Conservation (phyloP, 1,140 invertebrate species). For the Probaryconus sp. region DNA sequence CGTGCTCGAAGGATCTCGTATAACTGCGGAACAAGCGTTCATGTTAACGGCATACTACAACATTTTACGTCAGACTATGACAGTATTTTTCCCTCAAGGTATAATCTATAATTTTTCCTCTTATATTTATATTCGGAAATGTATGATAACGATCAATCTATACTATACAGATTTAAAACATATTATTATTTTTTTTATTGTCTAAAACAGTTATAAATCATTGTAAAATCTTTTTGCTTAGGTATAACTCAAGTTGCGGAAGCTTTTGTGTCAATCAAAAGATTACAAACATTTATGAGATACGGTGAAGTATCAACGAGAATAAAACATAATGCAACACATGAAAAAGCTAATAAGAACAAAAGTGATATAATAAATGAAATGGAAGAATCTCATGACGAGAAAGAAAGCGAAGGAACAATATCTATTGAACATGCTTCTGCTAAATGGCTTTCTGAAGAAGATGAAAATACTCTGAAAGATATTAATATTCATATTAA, state of each 20-base stretch:
- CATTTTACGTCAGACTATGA: slow-evolving; percentile 84
- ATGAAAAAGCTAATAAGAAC: slow-evolving; percentile 51
- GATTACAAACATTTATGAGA: slow-evolving; percentile 83
- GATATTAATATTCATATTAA: slow-evolving; percentile 81
- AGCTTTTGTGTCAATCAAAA: slow-evolving; percentile 82
- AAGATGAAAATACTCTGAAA: slow-evolving; percentile 75
- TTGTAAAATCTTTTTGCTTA: too few relatives aligned
- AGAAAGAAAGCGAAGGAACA: slow-evolving; percentile 41
- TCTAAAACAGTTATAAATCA: too few relatives aligned
- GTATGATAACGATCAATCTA: too few relatives aligned
- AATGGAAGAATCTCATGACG: slow-evolving; percentile 1
- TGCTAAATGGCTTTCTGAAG: slow-evolving; percentile 72
- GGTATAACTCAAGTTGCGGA: slow-evolving; percentile 79
- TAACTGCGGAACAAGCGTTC: slow-evolving; percentile 88
- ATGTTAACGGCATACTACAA: slow-evolving; percentile 87
- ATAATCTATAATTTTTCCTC: slow-evolving; percentile 63
- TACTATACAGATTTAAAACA: too few relatives aligned
- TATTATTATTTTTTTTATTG: too few relatives aligned
- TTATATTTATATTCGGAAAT: not conserved
- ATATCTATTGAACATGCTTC: slow-evolving; percentile 69
- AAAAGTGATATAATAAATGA: slow-evolving; percentile 3
- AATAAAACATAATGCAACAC: slow-evolving; percentile 13
- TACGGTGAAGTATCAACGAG: slow-evolving; percentile 78
- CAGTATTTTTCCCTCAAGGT: slow-evolving; percentile 85
- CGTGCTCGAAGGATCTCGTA: slow-evolving; percentile 81